Base-by-base conservation (phyloP, 1,140 invertebrate species). In the Agrypnia vestita region DNA sequence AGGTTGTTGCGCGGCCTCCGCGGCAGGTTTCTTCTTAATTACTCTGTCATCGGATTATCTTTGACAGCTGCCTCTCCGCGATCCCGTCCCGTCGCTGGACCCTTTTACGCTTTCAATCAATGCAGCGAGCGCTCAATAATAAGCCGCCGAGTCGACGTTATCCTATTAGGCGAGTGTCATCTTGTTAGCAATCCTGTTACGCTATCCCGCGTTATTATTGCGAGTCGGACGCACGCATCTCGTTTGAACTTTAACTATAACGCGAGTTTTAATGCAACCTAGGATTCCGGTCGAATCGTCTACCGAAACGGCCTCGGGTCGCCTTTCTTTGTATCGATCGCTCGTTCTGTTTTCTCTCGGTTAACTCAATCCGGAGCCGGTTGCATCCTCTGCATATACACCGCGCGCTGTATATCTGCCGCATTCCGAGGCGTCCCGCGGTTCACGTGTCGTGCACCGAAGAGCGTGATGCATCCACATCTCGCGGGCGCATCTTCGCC, bases 21-120 rank as follows among this genome's bases (percentile, higher is more conserved):
- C 67, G 19, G 7, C 15, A 62, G 61, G 61, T 62, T 25, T 62
- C n/a, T 19, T 46, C 69, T 56, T 44, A 74, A 74, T 74, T 55
- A 56, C 71, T 43, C 15, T 44, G 13, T 47, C 53, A 56, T 35
- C 56, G 71, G 21, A 55, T 74, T 74, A 56, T 56, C 71, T 56
- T 4, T 56, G 51, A 56, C 71, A 55, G 71, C 71, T 56, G 51
- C 9, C 25, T 74, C 12, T 73, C 21, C 11, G 0, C 9, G 17
- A 21, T 55, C 47, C 19, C 35, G 4, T 44, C 64, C n/a, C 17
- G 46, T 15, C 4, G 4, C 61, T 43, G 61, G 19, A 64, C 13
- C 61, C 61, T 35, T 64, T 64, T 64, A 43, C 35, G 61, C 61
- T 0, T 43, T 64, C 61, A 64, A 25, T 43, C 35, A 64, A 43